Percentiles rank a stretch among this genome's conserved stretches.
These are phyloP conservation scores for Lophotis ruficrista DNA, from an alignment of 2,113 vertebrate genomes.

Conservation along the genomic window DNA sequence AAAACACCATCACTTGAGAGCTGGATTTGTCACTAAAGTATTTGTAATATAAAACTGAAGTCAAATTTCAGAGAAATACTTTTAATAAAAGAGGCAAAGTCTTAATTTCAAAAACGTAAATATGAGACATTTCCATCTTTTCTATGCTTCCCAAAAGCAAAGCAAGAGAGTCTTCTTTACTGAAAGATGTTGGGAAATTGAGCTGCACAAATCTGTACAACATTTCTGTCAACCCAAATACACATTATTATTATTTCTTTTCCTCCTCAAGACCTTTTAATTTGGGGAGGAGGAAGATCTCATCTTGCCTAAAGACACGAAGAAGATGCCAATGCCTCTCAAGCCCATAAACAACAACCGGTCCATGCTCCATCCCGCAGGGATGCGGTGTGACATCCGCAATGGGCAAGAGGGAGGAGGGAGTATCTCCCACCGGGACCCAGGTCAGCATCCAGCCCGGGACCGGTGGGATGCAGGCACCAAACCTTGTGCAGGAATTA, in stretches of 20 bases:
- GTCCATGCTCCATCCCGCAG: accelerated
- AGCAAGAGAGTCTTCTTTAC: background rate
- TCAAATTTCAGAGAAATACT: background rate
- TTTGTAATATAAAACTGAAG: background rate
- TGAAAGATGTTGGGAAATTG: background rate
- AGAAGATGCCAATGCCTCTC: background rate
- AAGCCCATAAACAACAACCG: background rate
- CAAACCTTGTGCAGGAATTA: background rate
- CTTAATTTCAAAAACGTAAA: background rate
- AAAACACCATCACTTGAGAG: background rate
- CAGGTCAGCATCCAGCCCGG: background rate
- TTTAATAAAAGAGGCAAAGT: background rate
- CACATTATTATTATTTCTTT: background rate
- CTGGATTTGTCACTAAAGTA: background rate
- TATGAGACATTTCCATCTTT: background rate
- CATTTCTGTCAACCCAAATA: background rate
- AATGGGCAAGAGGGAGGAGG: background rate
- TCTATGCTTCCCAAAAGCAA: constrained; percentile 20
- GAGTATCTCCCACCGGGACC: background rate
- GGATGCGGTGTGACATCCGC: accelerated
- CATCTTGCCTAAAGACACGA: background rate
- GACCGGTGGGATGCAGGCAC: background rate
- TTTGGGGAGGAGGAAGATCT: background rate
- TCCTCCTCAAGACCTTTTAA: background rate
- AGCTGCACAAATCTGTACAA: constrained; percentile 8